These are phyloP conservation scores for Actinia equina DNA, from an alignment of 64 coral and sea anemone genomes.

Conservation along the genomic window DNA sequence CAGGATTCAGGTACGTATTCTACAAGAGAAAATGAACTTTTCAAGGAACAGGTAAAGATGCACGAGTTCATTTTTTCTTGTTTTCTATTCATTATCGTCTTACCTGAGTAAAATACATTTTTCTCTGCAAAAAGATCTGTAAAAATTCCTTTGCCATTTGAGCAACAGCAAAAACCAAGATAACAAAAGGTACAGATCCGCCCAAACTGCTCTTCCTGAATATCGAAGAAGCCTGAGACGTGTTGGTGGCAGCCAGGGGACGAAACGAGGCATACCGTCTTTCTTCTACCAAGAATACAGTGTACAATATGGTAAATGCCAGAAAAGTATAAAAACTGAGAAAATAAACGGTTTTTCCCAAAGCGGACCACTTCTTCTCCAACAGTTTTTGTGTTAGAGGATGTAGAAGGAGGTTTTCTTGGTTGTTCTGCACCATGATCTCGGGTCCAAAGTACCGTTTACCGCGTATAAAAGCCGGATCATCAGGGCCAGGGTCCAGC, in stretches of 20 bases:
- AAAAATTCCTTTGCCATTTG: slow-evolving; percentile 76
- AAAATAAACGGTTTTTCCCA: slow-evolving; percentile 20
- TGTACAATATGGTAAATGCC: slow-evolving; percentile 19
- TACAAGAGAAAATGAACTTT: too few relatives aligned
- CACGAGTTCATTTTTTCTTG: too few relatives aligned
- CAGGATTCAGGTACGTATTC: too few relatives aligned
- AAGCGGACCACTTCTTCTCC: slow-evolving; percentile 33
- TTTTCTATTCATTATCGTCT: not conserved
- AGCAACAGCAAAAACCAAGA: slow-evolving; percentile 52
- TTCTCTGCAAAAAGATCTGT: slow-evolving; percentile 74
- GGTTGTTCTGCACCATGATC: slow-evolving; percentile 30
- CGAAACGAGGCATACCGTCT: not conserved
- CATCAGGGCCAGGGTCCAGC: slow-evolving; percentile 47
- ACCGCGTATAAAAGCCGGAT: not conserved
- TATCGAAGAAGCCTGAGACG: not conserved
- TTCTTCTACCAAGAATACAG: slow-evolving; percentile 18
- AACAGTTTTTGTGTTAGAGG: slow-evolving; percentile 36
- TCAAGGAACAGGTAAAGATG: too few relatives aligned
- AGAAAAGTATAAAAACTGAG: slow-evolving; percentile 30
- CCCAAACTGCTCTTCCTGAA: not conserved
- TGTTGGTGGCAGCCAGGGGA: not conserved
- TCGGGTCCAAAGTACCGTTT: slow-evolving; percentile 41
- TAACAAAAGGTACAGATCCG: not conserved
- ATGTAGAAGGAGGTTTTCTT: slow-evolving; percentile 28
- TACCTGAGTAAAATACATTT: slow-evolving; percentile 60